Evolutionary conservation across 1,140 invertebrate species (phyloP).

Genomic region (Phenacoccus solenopsis): DNA sequence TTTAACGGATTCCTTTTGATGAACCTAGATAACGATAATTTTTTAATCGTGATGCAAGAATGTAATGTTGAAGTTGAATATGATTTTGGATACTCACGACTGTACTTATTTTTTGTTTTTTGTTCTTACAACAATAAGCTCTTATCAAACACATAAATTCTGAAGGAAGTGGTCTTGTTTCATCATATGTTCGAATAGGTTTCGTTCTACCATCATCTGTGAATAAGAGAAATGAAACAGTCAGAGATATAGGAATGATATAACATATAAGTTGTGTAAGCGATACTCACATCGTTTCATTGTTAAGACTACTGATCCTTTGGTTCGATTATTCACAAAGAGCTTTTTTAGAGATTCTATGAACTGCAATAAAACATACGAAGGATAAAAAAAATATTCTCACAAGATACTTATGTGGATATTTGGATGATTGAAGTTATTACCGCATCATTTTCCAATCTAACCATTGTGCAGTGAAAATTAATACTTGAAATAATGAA

Average conservation of each 20-base stretch:
- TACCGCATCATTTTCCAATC: constrained; percentile 52
- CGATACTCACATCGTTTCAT: constrained; percentile 53
- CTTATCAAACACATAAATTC: constrained; percentile 62
- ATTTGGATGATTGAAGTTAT: constrained; percentile 30
- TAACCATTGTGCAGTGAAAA: constrained; percentile 53
- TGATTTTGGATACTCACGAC: constrained; percentile 41
- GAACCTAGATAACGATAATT: constrained; percentile 39
- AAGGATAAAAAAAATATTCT: constrained; percentile 21
- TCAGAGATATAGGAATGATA: constrained; percentile 21
- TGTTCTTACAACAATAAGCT: constrained; percentile 45
- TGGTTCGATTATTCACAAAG: constrained; percentile 47
- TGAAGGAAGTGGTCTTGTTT: constrained; percentile 37
- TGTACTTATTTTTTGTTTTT: constrained; percentile 57
- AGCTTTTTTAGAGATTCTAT: constrained; percentile 48
- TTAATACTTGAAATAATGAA: too few species aligned
- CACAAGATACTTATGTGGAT: constrained; percentile 21
- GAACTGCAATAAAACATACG: constrained; percentile 41
- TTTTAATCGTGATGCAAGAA: neutral
- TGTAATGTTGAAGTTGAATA: constrained; percentile 12
- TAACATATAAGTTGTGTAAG: constrained; percentile 21
- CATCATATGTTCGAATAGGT: constrained; percentile 47
- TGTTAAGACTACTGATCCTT: constrained; percentile 50
- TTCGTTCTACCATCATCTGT: constrained; percentile 60
- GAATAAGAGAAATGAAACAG: constrained; percentile 29
- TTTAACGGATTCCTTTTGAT: constrained; percentile 68